These are phyloP conservation scores for Azorinus chamasolen DNA, from an alignment of 2,888 invertebrate genomes.

Conservation along the genomic window DNA sequence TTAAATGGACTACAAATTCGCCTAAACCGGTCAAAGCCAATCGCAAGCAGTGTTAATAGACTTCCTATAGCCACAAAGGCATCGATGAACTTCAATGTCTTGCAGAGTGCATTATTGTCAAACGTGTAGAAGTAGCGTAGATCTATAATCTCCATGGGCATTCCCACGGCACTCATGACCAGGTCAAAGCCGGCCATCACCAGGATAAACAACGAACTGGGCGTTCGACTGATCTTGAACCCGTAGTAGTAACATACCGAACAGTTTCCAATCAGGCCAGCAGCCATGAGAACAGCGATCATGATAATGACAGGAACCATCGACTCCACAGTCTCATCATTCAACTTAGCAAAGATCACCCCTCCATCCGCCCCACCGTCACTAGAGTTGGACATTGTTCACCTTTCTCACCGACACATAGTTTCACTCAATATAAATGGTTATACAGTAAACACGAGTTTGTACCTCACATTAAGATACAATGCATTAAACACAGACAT, in stretches of 20 bases:
- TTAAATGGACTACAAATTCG: constrained; percentile 35
- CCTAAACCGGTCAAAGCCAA: constrained; percentile 23
- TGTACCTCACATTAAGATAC: too few relatives aligned
- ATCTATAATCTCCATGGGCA: constrained; percentile 41
- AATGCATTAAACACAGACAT: too few relatives aligned
- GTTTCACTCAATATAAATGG: too few relatives aligned
- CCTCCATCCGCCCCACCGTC: too few relatives aligned
- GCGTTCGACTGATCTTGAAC: constrained; percentile 5
- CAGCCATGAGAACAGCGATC: constrained; percentile 15
- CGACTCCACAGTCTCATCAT: constrained; percentile 12
- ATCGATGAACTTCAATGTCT: constrained; percentile 20
- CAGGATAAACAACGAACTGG: constrained; percentile 23
- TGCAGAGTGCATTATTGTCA: constrained; percentile 18
- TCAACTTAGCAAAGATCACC: too few relatives aligned
- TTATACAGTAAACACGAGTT: too few relatives aligned
- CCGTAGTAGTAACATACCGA: constrained; percentile 25
- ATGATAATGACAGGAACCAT: constrained; percentile 27
- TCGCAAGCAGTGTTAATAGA: constrained; percentile 16
- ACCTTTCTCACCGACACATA: too few relatives aligned
- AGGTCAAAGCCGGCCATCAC: constrained; percentile 27
- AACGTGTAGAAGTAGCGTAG: constrained; percentile 21
- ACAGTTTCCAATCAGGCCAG: constrained; percentile 27
- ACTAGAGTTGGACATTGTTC: too few relatives aligned
- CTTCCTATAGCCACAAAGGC: constrained; percentile 18
- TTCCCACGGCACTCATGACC: constrained; percentile 15